Base-by-base conservation (phyloP, 2,888 invertebrate genomes). In the Nebria brevicollis region DNA sequence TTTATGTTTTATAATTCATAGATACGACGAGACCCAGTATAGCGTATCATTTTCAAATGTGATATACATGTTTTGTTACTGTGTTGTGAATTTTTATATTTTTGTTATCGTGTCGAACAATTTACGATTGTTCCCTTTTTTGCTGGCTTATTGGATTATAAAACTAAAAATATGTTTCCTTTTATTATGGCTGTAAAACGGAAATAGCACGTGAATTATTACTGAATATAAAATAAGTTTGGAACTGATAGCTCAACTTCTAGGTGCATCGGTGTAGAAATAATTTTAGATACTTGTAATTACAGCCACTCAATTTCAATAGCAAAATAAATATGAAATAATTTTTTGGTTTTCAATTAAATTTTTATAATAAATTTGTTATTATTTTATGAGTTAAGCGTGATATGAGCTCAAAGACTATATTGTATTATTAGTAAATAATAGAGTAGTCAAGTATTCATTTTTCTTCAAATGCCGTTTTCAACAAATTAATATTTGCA, bases 71-170 rank as follows among this genome's bases (percentile, higher is more conserved):
- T 70, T 70, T 70, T 70, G 54, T 54, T 54, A 54, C 54, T 70
- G 4, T 70, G 70, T 66, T 66, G 20, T 26, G 70, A 20, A 70
- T 70, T 70, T 70, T 70, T 70, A 70, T 70, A 70, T 70, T 20
- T 70, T 20, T 70, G 20, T 70, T 70, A 70, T 70, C 70, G 70
- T 70, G 70, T 70, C 13, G 26, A 70, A 70, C 70, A 70, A 26
- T 20, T 70, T 34, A 70, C 34, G 26, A 15, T 77, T 43, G 70
- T 77, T 54, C 42, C n/a, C 54, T 64, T 0, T 77, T 25, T 77
- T 75, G 66, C 66, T 34, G n/a, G 68, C 77, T 77, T 77, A 77
- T 77, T 77, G 77, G 77, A 72, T 77, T 77, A 77, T 77, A 77
- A 77, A 77, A 77, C 26, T 72, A 54, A 26, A 77, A 77, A 70